phyloP scores from a whole-genome alignment of 2,113 vertebrate species.

The Cyphomyrus plagiostoma region DNA sequence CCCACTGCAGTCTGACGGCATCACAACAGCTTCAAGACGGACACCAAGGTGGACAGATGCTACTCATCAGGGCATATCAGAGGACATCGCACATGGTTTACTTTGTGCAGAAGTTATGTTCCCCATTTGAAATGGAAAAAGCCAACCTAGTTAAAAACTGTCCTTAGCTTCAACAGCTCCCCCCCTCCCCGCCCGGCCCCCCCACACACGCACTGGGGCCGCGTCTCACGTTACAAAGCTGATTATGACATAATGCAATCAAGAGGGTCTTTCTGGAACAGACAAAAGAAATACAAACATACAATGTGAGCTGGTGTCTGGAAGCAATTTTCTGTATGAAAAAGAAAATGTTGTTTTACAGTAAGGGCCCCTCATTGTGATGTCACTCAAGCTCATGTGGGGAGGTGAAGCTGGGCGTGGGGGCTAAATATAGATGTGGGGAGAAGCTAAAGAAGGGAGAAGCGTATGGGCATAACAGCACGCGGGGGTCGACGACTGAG shows the following conservation, averaged over 20 bases:
- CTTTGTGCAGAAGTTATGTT: not conserved
- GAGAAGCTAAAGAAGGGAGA: not conserved
- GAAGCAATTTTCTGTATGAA: constrained; percentile 20
- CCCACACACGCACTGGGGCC: not conserved
- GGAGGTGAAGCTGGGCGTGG: not conserved
- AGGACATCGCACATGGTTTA: not conserved
- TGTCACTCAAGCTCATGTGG: not conserved
- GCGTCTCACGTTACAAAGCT: not conserved
- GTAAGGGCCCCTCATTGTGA: constrained; percentile 10
- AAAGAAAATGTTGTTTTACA: not conserved
- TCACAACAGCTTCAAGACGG: not conserved
- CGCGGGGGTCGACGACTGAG: not conserved
- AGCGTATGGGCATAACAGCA: not conserved
- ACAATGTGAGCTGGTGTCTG: constrained; percentile 9
- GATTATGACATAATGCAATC: constrained; percentile 2
- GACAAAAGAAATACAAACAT: constrained; percentile 19
- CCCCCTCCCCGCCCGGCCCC: not conserved
- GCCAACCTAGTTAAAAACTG: not conserved
- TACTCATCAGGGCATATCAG: not conserved
- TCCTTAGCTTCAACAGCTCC: not conserved
- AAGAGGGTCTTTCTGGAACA: not conserved
- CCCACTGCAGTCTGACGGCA: not conserved
- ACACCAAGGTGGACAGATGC: not conserved
- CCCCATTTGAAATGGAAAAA: not conserved
- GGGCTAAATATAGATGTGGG: not conserved